Evolutionary conservation across 2,113 vertebrate genomes (phyloP).

Genomic region (Carassius auratus): DNA sequence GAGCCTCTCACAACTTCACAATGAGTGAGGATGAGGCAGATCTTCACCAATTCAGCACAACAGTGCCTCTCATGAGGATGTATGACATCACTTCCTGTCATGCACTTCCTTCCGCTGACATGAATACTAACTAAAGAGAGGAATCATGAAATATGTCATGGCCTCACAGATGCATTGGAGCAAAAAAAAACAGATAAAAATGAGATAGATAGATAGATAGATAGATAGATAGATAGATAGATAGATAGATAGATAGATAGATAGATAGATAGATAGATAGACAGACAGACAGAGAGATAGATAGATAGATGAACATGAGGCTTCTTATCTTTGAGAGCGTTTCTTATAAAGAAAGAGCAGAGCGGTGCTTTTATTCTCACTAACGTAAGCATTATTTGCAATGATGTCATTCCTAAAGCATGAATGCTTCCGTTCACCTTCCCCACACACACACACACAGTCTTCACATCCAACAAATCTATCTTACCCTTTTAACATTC

Average conservation of each 20-base stretch:
- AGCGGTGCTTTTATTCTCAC: neutral
- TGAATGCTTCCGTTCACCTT: constrained; percentile 4
- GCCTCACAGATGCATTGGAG: neutral
- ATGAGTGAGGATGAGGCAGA: too few species aligned
- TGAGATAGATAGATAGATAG: too few species aligned
- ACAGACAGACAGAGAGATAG: too few species aligned
- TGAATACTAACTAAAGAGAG: constrained; percentile 50
- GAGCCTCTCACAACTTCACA: neutral
- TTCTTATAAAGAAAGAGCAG: neutral
- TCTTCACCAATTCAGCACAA: neutral
- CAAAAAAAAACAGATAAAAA: too few species aligned
- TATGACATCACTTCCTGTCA: constrained; percentile 66
- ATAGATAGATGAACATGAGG: neutral
- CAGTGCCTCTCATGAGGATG: neutral
- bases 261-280: too few species aligned
- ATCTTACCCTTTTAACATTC: constrained; percentile 7
- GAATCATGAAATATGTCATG: constrained; percentile 21
- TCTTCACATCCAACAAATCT: neutral
- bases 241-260: too few species aligned
- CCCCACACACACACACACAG: neutral
- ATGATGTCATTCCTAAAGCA: constrained; percentile 12
- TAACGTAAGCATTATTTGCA: neutral
- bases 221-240: too few species aligned
- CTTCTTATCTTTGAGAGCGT: neutral
- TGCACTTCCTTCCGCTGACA: constrained; percentile 57